Conservation (phyloP, 2,113 vertebrate species). For the Parotia lawesii region DNA sequence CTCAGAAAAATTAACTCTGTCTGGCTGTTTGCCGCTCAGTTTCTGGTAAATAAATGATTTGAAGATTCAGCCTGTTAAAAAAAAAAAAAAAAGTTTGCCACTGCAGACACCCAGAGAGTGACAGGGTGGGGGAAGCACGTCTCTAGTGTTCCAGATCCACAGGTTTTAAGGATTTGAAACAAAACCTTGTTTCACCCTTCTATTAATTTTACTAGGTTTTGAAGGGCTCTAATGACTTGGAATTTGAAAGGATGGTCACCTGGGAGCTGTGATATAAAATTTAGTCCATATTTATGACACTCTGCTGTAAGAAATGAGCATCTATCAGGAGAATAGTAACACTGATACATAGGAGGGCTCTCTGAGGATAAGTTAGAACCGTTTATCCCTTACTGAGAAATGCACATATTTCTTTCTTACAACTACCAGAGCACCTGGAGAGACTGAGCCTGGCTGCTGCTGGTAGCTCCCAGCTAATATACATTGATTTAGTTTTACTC, state of each 20-base stretch:
- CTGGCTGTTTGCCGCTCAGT: background rate
- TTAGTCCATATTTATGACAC: background rate
- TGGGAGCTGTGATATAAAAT: conserved; percentile 5
- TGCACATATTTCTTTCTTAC: conserved; percentile 20
- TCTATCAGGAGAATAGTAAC: background rate
- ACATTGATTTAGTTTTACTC: conserved; percentile 37
- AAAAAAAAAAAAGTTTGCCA: background rate
- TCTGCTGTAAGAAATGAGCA: background rate
- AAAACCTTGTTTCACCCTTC: background rate
- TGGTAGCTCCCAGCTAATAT: conserved; percentile 39
- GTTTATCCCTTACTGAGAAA: conserved; percentile 14
- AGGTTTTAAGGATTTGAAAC: background rate
- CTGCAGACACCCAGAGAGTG: background rate
- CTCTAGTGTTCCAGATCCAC: background rate
- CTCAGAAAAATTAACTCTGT: background rate
- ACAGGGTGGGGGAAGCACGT: background rate
- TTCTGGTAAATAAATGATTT: background rate
- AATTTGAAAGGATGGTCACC: conserved; percentile 4
- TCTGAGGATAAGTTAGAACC: conserved; percentile 34
- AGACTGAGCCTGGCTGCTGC: background rate
- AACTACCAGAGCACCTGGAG: background rate
- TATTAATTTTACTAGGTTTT: conserved; percentile 13
- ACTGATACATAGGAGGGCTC: conserved; percentile 11
- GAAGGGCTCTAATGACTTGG: conserved; percentile 1
- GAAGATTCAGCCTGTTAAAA: background rate